phyloP scores from a whole-genome alignment of 2,888 invertebrate species.

The Adineta ricciae region DNA sequence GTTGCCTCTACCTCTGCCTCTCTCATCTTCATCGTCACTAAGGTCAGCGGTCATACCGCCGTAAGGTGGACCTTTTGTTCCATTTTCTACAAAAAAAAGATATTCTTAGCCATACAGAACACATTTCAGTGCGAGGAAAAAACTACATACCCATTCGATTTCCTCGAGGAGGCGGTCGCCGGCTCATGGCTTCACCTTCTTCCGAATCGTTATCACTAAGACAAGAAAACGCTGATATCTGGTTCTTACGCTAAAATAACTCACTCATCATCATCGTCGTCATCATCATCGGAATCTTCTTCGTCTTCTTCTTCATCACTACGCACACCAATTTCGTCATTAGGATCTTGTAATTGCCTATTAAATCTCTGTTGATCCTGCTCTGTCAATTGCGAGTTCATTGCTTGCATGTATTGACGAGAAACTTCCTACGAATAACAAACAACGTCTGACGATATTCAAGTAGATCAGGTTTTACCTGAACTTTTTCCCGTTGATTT shows the following conservation, averaged over 20 bases:
- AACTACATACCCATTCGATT: neutral
- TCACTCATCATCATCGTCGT: constrained; percentile 26
- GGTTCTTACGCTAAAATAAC: neutral
- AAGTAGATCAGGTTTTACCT: constrained; percentile 50
- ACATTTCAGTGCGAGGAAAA: no score
- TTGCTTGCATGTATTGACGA: constrained; percentile 1
- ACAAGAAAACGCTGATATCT: neutral
- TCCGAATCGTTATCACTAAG: constrained; percentile 26
- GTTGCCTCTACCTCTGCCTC: neutral
- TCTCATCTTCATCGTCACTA: neutral
- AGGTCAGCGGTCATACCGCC: neutral
- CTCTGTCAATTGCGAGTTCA: constrained; percentile 1
- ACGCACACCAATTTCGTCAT: constrained; percentile 10
- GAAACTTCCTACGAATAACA: neutral
- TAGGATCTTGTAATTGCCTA: neutral
- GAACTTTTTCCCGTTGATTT: constrained; percentile 66
- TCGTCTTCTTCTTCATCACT: constrained; percentile 30
- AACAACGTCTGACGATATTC: neutral
- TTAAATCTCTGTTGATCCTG: constrained; percentile 11
- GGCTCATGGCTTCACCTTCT: constrained; percentile 14
- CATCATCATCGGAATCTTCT: constrained; percentile 23
- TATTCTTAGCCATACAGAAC: no score
- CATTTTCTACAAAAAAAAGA: neutral
- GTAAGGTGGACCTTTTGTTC: neutral
- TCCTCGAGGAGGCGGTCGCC: neutral